These are phyloP conservation scores for Lacerta agilis DNA, from an alignment of 2,797 vertebrate species.

Conservation along the genomic window DNA sequence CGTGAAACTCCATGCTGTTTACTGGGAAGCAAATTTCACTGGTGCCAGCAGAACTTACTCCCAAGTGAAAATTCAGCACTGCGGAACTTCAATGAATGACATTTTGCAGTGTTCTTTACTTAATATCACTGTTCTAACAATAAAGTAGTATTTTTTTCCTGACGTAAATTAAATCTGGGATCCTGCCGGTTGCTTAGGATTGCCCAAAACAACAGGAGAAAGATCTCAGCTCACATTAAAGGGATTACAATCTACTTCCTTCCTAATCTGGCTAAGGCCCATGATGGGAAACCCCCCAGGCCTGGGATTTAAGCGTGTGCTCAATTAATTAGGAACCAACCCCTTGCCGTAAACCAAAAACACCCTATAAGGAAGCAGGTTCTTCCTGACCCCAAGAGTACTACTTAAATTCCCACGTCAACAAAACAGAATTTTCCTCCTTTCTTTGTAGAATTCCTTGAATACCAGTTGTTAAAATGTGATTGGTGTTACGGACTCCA, in stretches of 20 bases:
- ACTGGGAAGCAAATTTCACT: not conserved
- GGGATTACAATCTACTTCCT: conserved; percentile 86
- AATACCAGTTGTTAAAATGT: not conserved
- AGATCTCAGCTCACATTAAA: conserved; percentile 76
- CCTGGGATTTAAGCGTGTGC: conserved; percentile 81
- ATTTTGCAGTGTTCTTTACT: not conserved
- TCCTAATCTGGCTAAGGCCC: conserved; percentile 80
- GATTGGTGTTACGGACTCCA: not conserved
- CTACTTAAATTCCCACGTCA: conserved; percentile 59
- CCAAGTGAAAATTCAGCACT: not conserved
- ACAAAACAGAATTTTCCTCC: conserved; percentile 36
- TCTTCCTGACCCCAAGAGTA: conserved; percentile 49
- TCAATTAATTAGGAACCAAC: conserved; percentile 82
- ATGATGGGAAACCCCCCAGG: conserved; percentile 79
- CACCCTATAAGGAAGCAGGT: conserved; percentile 61
- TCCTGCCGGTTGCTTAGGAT: conserved; percentile 24
- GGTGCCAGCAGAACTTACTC: not conserved
- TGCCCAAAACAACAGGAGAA: conserved; percentile 66
- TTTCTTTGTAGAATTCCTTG: not conserved
- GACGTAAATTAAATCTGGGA: conserved; percentile 64
- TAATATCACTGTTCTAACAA: not conserved
- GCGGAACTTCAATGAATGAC: not conserved
- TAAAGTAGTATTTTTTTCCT: not conserved
- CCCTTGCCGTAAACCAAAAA: conserved; percentile 66
- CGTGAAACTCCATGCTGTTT: not conserved